Base-by-base conservation (phyloP, 2,797 vertebrate species). In the Taeniopygia guttata region DNA sequence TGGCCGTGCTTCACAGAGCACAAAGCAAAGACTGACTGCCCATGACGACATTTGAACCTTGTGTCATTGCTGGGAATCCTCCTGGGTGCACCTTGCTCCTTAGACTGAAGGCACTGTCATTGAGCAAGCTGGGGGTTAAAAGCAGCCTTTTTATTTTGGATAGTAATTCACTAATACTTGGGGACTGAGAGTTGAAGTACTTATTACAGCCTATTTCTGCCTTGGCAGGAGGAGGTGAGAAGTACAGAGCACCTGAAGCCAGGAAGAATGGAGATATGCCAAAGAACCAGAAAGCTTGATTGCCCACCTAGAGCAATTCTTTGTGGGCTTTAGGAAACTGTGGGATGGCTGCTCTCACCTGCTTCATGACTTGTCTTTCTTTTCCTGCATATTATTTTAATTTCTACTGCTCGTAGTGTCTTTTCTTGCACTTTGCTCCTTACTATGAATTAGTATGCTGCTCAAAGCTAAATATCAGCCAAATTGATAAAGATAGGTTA, bases 41-140 rank as follows among this genome's bases (percentile, higher is more conserved):
- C 4, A 1, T 13, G 21, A 16, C 0, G 2, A 49, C 70, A 26
- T 9, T n/a, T 8, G 63, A 79, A n/a, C 67, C 48, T 81, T 8
- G 32, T 34, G 72, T 22, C 66, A 42, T 8, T 49, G 70, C 54
- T 78, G 83, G 7, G 46, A 32, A 48, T 43, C 70, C 52, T 63
- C 27, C 40, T 0, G 0, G 49, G 25, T 3, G 21, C n/a, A 67
- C 54, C 42, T 66, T 43, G n/a, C 72, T 83, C 43, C 1, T 38
- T 16, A 51, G 49, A 46, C 40, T 59, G 42, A 49, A 56, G 43
- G n/a, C 48, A 43, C 46, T 23, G 30, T 7, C 52, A 51, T 26
- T 1, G 9, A 73, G 49, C 49, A n/a, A 69, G 62, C 26, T 58
- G 49, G 32, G 60, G 40, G 9, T 55, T 51, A 68, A 75, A 89